Conservation (phyloP, 2,797 vertebrate genomes). For the Enteromius afrohamiltoni region DNA sequence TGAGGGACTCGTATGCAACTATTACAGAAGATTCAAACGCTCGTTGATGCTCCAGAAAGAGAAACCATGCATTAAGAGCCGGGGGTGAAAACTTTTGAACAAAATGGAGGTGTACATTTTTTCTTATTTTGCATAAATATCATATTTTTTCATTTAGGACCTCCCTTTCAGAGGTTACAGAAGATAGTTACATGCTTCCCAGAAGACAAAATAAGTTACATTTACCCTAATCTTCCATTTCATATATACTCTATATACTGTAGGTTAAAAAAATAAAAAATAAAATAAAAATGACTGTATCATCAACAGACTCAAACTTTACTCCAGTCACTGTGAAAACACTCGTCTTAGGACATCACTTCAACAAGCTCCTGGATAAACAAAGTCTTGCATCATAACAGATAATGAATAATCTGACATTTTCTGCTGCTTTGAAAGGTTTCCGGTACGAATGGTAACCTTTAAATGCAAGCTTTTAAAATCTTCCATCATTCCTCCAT, state of each 20-base stretch:
- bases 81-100: neutral
- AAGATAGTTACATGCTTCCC: neutral
- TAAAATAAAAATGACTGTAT: too few relatives aligned
- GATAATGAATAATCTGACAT: conserved; percentile 15
- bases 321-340: neutral
- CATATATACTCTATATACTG: too few relatives aligned
- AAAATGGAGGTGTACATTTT: neutral
- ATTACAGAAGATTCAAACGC: neutral
- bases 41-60: neutral
- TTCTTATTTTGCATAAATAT: neutral
- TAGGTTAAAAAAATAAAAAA: too few relatives aligned
- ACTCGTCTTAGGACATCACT: neutral
- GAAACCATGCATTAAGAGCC: neutral
- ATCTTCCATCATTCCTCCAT: neutral
- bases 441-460: neutral
- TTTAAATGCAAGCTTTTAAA: conserved; percentile 14
- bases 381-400: neutral
- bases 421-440: conserved; percentile 6
- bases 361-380: neutral
- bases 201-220: neutral
- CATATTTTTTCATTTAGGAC: neutral
- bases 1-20: neutral
- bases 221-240: neutral
- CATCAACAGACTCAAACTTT: neutral
- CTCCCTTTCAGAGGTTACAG: neutral